Conservation (phyloP, 2,113 vertebrate species). For the Megalops atlanticus region DNA sequence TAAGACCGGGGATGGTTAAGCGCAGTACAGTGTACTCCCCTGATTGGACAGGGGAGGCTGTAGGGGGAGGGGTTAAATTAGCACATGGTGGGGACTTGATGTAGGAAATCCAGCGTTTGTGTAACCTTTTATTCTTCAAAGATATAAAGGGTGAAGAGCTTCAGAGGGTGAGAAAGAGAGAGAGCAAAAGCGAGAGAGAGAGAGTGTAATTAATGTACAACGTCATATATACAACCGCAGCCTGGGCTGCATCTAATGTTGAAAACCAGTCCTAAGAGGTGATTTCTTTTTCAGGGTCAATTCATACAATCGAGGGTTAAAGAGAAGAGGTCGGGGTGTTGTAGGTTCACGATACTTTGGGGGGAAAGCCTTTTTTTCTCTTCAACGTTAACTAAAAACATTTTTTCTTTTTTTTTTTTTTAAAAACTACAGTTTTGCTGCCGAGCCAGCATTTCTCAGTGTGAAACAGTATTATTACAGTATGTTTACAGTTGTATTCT, state of each 20-base stretch:
- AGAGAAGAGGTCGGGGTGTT: slow-evolving; percentile 99
- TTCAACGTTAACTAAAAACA: slow-evolving; percentile 97
- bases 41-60: slow-evolving; percentile 68
- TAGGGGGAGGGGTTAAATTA: slow-evolving; percentile 62
- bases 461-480: slow-evolving; percentile 87
- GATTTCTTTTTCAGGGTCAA: slow-evolving; percentile 91
- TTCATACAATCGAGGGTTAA: slow-evolving; percentile 99
- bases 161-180: slow-evolving; percentile 80
- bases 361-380: slow-evolving; percentile 89
- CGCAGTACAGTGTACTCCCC: slow-evolving; percentile 66
- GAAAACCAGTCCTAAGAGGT: slow-evolving; percentile 99
- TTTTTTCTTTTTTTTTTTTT: slow-evolving; percentile 63
- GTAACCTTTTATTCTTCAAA: slow-evolving; percentile 68
- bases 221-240: slow-evolving; percentile 99
- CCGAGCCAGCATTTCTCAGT: slow-evolving; percentile 80
- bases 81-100: slow-evolving; percentile 59
- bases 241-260: slow-evolving; percentile 92
- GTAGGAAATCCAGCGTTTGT: slow-evolving; percentile 60
- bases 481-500: slow-evolving; percentile 86
- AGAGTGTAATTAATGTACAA: slow-evolving; percentile 99
- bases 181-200: slow-evolving; percentile 82
- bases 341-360: slow-evolving; percentile 99
- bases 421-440: slow-evolving; percentile 92
- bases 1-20: slow-evolving; percentile 69
- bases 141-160: slow-evolving; percentile 70